Evolutionary conservation across 1,140 invertebrate genomes (phyloP), one percentile per base, ranked within the genome.

Genomic region (Luehdorfia chinensis): DNA sequence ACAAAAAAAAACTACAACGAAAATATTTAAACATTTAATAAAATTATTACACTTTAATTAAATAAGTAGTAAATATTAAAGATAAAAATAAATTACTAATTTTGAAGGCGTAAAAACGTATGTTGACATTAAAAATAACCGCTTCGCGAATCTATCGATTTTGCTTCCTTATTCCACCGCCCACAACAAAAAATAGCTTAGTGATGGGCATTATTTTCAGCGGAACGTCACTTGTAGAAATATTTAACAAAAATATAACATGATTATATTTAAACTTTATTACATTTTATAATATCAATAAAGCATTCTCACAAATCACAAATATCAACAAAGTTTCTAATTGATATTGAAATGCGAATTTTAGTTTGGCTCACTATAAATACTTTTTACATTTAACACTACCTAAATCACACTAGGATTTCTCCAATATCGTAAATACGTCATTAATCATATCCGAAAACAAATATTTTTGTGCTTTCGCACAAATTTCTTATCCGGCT

Each of bases 81-180:
- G 30, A 28, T 43, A 16, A 27, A 43, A 25, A 25, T 31, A 33
- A 36, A 60, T 66, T 65, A 47, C 53, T 48, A 53, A n/a, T n/a
- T n/a, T n/a, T n/a, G n/a, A 57, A 47, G 52, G 50, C 50, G 50
- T 60, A 60, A 33, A 66, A 65, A 67, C 69, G 57, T 60, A 64
- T 79, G 70, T 79, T 76, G 73, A 71, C 70, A 75, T 73, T 59
- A 76, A 59, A 75, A 75, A 77, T 54, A 62, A 46, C 61, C 59
- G 63, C 61, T 73, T 57, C 59, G 60, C 36, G 34, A 50, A 18
- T 50, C 59, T 63, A 80, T 80, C 66, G 76, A 77, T 80, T 67
- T 57, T 59, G 21, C 50, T 53, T 63, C 47, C 47, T n/a, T 27
- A n/a, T n/a, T 49, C 50, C 48, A 36, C 49, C 60, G 48, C 64